phyloP scores from a whole-genome alignment of 2,888 invertebrate genomes.

The Aporophyla lueneburgensis region DNA sequence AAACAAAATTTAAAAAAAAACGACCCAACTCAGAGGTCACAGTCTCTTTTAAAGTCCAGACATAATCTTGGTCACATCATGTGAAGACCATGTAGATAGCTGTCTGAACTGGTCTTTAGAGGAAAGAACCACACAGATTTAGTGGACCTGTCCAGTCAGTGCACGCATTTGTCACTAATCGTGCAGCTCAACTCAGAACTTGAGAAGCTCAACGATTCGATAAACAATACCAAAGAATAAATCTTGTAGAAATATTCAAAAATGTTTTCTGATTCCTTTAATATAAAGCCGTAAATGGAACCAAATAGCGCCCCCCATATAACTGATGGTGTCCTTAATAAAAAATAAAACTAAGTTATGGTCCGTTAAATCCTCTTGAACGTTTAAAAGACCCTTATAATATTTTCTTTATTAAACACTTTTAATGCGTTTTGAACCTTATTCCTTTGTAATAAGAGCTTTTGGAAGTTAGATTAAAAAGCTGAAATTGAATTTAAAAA shows the following conservation, averaged over 20 bases:
- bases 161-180: no score
- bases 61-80: no score
- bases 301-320: constrained; percentile 16
- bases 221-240: no score
- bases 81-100: no score
- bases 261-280: constrained; percentile 1
- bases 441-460: constrained; percentile 2
- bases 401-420: constrained; percentile 53
- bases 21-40: no score
- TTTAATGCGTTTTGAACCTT: constrained; percentile 34
- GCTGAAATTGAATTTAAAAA: constrained; percentile 39
- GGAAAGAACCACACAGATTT: no score
- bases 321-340: constrained; percentile 46
- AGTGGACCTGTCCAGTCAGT: no score
- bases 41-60: no score
- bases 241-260: neutral
- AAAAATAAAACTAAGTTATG: constrained; percentile 65
- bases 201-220: no score
- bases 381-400: constrained; percentile 45
- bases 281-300: neutral
- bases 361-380: constrained; percentile 48
- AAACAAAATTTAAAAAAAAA: no score
- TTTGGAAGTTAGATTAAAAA: constrained; percentile 2
- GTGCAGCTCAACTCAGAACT: no score
- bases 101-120: no score